Percentiles rank a stretch among this genome's conserved stretches.
These are phyloP conservation scores for Drosophila greeni DNA, from an alignment of 2,888 invertebrate genomes.

Conservation along the genomic window DNA sequence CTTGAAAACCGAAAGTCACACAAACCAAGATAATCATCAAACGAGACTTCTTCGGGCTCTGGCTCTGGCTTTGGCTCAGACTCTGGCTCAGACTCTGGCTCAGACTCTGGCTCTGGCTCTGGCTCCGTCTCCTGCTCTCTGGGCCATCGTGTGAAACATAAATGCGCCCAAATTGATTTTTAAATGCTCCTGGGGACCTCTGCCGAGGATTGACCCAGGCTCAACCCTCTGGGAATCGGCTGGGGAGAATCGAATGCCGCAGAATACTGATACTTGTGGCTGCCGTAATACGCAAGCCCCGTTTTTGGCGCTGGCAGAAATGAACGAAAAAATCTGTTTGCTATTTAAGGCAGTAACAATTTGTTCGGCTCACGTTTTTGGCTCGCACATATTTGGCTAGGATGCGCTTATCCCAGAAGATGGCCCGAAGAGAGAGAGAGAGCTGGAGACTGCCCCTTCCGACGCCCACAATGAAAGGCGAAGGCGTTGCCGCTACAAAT, in stretches of 20 bases:
- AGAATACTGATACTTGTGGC: conserved; percentile 22
- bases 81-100: not conserved
- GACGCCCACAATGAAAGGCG: conserved; percentile 58
- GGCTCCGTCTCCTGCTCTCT: conserved; percentile 15
- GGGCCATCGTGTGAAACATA: conserved; percentile 55
- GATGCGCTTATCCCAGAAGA: conserved; percentile 22
- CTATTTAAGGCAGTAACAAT: conserved; percentile 65
- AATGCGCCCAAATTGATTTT: conserved; percentile 63
- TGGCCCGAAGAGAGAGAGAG: conserved; percentile 6
- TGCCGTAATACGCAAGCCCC: conserved; percentile 42
- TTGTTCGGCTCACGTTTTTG: conserved; percentile 62
- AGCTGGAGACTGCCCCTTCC: conserved; percentile 12
- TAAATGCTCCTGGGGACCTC: conserved; percentile 50
- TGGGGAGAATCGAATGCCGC: conserved; percentile 27
- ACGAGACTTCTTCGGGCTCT: conserved; percentile 25
- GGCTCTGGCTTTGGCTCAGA: not conserved
- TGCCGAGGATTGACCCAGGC: conserved; percentile 48
- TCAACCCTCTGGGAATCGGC: conserved; percentile 58
- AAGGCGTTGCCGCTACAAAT: conserved; percentile 54
- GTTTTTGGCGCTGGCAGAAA: conserved; percentile 30
- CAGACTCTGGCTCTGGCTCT: conserved; percentile 6
- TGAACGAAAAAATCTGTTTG: conserved; percentile 43
- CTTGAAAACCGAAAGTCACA: conserved; percentile 62
- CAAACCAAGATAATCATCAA: conserved; percentile 39
- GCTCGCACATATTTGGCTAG: conserved; percentile 51